Base-by-base conservation (phyloP, 2,797 vertebrate genomes). In the Ptychadena robeensis region DNA sequence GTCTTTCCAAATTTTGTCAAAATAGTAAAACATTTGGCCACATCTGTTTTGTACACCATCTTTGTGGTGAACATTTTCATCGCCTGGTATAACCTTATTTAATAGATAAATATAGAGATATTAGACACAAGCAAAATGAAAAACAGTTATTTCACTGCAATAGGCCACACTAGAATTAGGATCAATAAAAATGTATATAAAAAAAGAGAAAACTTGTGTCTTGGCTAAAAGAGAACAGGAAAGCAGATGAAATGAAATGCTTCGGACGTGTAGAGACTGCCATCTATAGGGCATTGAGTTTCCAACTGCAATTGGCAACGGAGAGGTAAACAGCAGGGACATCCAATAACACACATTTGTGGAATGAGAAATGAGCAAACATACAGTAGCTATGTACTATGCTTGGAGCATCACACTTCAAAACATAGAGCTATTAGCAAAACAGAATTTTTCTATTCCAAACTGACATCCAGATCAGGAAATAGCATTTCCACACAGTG, bases 231-330 rank as follows among this genome's bases (percentile, higher is more conserved):
- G 44, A 48, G 18, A 48, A 7, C 10, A 61, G 57, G 57, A 27
- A 61, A 61, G 57, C 25, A 25, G 25, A 61, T 27, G n/a, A n/a
- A n/a, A 28, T 63, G n/a, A 15, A 68, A 32, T 44, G 27, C 15
- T 25, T 4, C 28, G 31, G 14, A 48, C 75, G 53, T 69, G 77
- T 64, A 34, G 63, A 85, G 48, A 75, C 59, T 67, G 77, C 82
- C 82, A 85, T 70, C 82, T 85, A 74, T 63, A 65, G 82, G 82
- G 28, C 9, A 67, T 11, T 35, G 14, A 0, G 12, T 15, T 30
- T 34, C 15, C 61, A 34, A 14, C 22, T 28, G 12, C 31, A 25
- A 32, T 31, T 66, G 38, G 40, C n/a, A 37, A 6, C 3, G 35
- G 15, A 10, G 28, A 32, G 37, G 32, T 40, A 69, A 6, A 64